Base-by-base conservation (phyloP, 2,888 invertebrate species). In the Colostygia pectinataria region DNA sequence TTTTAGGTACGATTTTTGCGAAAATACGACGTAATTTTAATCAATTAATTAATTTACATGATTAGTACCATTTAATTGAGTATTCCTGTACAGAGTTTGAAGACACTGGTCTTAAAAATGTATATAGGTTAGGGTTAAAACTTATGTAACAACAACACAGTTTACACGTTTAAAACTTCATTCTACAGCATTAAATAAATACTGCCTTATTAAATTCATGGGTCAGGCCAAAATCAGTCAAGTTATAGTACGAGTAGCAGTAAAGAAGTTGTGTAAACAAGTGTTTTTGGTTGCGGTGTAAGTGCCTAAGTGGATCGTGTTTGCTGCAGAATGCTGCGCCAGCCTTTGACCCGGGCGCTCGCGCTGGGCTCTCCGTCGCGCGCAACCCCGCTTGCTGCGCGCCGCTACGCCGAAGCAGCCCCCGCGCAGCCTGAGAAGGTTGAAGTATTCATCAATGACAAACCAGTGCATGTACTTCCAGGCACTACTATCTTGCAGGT, bases 401-500 rank as follows among this genome's bases (percentile, higher is more conserved):
- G 90, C 47, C 86, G 89, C 64, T 90, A 85, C 61, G 90, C 92
- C 34, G 85, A 83, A 48, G 80, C 78, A 54, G 88, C 83, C 52
- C 89, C 82, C 14, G 80, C 91, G 51, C 91, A 91, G 46, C 93
- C 95, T 27, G 94, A 96, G 57, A 94, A 95, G 74, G 93, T 99
- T 31, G 99, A 99, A 91, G 95, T 99, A 34, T 99, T 99, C 87
- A 96, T 99, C 68, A 98, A 99, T 92, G 99, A 98, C 81, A 96
- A 97, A 80, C 95, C 96, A 57, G 98, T 99, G 0, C 90, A 95
- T 73, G 99, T 99, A 25, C 94, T 95, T 32, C 99, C 99, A 15
- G 99, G 99, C 43, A 98, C 98, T 20, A 99, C 99, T 32, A 97
- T 99, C 14, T 90, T 99, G 53, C 98, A 98, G 93, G 98, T 97